Percentiles rank a stretch among this genome's conserved stretches.
phyloP scores from a whole-genome alignment of 2,888 invertebrate genomes.

The Apocheima hispidaria region DNA sequence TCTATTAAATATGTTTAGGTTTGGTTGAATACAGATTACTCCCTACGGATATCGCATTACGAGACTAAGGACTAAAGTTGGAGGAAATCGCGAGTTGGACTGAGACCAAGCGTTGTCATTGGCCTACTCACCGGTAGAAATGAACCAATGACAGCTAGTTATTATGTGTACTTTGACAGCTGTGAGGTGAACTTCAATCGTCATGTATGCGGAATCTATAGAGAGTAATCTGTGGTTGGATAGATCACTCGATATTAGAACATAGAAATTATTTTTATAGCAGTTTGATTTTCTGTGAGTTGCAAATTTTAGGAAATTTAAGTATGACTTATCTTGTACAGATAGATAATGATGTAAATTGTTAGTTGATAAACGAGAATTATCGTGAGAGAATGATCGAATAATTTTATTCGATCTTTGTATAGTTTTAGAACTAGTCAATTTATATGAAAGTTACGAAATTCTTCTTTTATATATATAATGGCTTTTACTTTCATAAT shows the following conservation, averaged over 20 bases:
- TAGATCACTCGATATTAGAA: slow-evolving; percentile 9
- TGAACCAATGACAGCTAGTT: too few relatives aligned
- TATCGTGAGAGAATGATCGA: slow-evolving; percentile 38
- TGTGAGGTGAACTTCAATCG: too few relatives aligned
- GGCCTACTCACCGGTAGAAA: too few relatives aligned
- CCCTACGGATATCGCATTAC: too few relatives aligned
- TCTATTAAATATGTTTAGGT: slow-evolving; percentile 30
- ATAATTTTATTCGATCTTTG: slow-evolving; percentile 50
- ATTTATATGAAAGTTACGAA: slow-evolving; percentile 35
- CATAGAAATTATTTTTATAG: not conserved
- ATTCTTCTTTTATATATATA: slow-evolving; percentile 14
- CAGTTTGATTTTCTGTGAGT: not conserved
- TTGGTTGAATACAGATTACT: too few relatives aligned
- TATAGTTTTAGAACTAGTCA: slow-evolving; percentile 72
- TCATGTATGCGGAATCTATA: too few relatives aligned
- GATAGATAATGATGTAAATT: slow-evolving; percentile 21
- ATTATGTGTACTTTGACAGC: too few relatives aligned
- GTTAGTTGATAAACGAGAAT: slow-evolving; percentile 3
- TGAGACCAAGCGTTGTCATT: too few relatives aligned
- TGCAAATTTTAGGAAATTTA: not conserved
- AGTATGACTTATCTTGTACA: slow-evolving; percentile 32
- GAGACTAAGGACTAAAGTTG: too few relatives aligned
- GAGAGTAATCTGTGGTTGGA: too few relatives aligned
- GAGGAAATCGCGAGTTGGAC: too few relatives aligned
- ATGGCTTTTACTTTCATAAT: slow-evolving; percentile 17